phyloP scores from a whole-genome alignment of 2,888 invertebrate genomes.

The Ischnura elegans region DNA sequence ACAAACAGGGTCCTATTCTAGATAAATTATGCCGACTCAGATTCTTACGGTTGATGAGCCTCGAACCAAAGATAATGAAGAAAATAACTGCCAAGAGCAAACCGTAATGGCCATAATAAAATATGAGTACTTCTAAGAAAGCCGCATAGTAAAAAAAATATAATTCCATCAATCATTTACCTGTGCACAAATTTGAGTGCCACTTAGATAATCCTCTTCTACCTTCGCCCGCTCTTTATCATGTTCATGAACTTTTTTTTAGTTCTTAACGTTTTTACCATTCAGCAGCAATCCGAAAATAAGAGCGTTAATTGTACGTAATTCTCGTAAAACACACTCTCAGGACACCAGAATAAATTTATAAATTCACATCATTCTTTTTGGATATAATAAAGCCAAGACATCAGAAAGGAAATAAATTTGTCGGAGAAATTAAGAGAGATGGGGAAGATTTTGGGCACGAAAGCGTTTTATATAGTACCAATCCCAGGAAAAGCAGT shows the following conservation, averaged over 20 bases:
- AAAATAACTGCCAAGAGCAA: too few species aligned
- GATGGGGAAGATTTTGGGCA: background rate
- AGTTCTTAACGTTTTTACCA: background rate
- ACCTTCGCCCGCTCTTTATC: background rate
- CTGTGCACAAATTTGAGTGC: background rate
- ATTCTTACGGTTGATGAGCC: too few species aligned
- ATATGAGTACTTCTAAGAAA: too few species aligned
- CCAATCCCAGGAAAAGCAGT: background rate
- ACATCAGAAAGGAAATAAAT: background rate
- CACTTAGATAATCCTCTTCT: background rate
- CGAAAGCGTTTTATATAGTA: background rate
- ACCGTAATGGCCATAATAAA: too few species aligned
- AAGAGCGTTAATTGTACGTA: background rate
- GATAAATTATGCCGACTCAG: too few species aligned
- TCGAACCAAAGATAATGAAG: too few species aligned
- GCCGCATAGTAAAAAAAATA: too few species aligned
- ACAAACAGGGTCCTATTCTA: too few species aligned
- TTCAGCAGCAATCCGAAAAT: background rate
- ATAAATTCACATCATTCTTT: background rate
- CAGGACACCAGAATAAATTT: background rate
- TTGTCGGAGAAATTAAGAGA: background rate
- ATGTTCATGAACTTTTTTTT: background rate
- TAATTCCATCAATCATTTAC: too few species aligned
- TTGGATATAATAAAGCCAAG: background rate
- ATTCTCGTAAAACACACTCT: background rate